A percentile compares a stretch with the other conserved stretches of the same genome.
These are phyloP conservation scores for Hemaris fuciformis DNA, from an alignment of 2,888 invertebrate genomes.

Conservation along the genomic window DNA sequence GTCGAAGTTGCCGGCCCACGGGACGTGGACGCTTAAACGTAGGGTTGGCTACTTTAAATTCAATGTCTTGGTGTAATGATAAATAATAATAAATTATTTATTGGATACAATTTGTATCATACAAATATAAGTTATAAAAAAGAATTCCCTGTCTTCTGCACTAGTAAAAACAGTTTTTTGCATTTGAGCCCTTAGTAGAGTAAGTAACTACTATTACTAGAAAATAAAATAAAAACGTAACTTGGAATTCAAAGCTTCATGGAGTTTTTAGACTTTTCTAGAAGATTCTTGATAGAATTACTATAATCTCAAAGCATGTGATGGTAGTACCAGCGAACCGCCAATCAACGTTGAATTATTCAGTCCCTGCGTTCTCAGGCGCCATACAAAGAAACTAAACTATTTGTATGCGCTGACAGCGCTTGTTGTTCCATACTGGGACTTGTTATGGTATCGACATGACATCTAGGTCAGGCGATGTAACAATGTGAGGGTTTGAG, in stretches of 20 bases:
- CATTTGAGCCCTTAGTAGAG: no score
- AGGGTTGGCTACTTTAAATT: neutral
- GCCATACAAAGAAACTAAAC: neutral
- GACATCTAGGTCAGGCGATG: neutral
- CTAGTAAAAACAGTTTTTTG: no score
- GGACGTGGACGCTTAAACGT: neutral
- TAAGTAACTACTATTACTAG: no score
- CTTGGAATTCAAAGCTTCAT: no score
- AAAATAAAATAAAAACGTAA: no score
- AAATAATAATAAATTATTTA: neutral
- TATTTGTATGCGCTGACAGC: slow-evolving; percentile 2
- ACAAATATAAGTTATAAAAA: no score
- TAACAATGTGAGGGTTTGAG: no score
- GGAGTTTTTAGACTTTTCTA: no score
- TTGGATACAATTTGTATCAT: no score
- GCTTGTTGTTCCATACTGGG: neutral
- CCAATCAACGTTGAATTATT: slow-evolving; percentile 1
- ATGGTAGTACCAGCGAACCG: neutral
- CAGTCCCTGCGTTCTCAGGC: neutral
- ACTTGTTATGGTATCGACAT: neutral
- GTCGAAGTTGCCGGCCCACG: slow-evolving; percentile 66
- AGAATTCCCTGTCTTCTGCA: no score
- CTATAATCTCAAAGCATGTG: no score
- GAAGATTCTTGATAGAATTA: no score
- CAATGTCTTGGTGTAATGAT: neutral